Conservation (phyloP, 2,888 invertebrate species). For the Drosophila borealis region DNA sequence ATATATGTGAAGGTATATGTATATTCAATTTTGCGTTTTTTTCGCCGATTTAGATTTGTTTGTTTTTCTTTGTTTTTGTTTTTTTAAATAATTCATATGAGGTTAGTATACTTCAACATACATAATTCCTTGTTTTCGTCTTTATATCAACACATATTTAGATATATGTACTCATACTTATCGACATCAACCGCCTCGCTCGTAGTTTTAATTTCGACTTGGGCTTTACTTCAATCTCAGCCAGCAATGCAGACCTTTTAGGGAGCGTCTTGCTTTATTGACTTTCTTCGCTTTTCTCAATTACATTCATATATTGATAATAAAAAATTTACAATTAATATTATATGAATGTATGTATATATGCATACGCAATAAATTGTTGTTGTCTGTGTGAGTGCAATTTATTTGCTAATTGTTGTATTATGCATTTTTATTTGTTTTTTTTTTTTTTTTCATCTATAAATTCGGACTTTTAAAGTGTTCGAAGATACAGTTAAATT, state of each 20-base stretch:
- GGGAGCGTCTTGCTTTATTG: constrained; percentile 10
- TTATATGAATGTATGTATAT: constrained; percentile 46
- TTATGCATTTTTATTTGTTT: constrained; percentile 24
- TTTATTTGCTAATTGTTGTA: constrained; percentile 61
- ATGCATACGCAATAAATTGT: constrained; percentile 39
- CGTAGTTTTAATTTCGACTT: constrained; percentile 40
- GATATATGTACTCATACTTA: constrained; percentile 12
- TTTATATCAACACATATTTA: constrained; percentile 18
- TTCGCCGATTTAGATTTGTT: constrained; percentile 23
- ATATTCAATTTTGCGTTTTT: constrained; percentile 49
- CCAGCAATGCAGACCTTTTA: constrained; percentile 8
- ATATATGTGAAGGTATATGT: constrained; percentile 47
- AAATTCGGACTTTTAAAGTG: constrained; percentile 82
- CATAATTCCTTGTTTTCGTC: constrained; percentile 38
- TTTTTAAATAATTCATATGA: constrained; percentile 47
- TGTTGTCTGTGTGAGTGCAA: constrained; percentile 48
- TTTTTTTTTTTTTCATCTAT: constrained; percentile 54
- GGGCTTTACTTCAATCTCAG: constrained; percentile 13
- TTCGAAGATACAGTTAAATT: constrained; percentile 74
- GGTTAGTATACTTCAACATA: constrained; percentile 58
- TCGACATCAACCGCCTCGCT: constrained; percentile 16
- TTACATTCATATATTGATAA: constrained; percentile 51
- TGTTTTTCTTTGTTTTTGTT: not conserved
- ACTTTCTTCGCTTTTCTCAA: constrained; percentile 12
- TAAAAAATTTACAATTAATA: constrained; percentile 61